Conservation (phyloP, 2,888 invertebrate species). For the Danaus chrysippus region DNA sequence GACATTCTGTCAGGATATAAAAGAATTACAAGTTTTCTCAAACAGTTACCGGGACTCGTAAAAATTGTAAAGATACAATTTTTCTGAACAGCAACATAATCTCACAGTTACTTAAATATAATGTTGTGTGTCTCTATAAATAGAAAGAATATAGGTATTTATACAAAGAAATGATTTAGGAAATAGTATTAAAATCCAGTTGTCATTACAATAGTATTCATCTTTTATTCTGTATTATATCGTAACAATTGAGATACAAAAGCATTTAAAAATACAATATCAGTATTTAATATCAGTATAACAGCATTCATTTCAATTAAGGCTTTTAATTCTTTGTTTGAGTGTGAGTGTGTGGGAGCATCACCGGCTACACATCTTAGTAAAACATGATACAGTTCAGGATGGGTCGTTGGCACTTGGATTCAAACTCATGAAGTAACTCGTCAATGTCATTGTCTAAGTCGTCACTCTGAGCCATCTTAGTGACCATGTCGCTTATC, state of each 20-base stretch:
- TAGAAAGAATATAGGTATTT: too few species aligned
- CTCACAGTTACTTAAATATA: too few species aligned
- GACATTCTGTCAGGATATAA: too few species aligned
- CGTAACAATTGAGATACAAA: not conserved
- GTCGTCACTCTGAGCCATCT: conserved; percentile 93
- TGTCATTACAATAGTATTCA: not conserved
- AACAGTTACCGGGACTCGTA: too few species aligned
- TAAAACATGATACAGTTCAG: conserved; percentile 97
- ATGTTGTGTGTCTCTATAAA: too few species aligned
- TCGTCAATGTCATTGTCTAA: conserved; percentile 99
- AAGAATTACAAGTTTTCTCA: too few species aligned
- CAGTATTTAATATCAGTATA: not conserved
- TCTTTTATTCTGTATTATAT: conserved; percentile 3
- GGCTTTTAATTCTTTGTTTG: not conserved
- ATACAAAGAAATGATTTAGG: not conserved
- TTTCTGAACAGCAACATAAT: too few species aligned
- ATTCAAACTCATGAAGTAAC: conserved; percentile 95
- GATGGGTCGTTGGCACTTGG: conserved; percentile 90
- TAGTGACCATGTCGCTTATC: conserved; percentile 96
- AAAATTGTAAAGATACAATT: too few species aligned
- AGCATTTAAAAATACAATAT: conserved; percentile 5
- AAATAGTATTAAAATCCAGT: not conserved
- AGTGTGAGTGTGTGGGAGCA: too few species aligned
- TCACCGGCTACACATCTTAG: conserved; percentile 31
- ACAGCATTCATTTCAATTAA: not conserved